Percentiles rank a stretch among this genome's conserved stretches.
These are phyloP conservation scores for Halcyon chelicuti DNA, from an alignment of 2,797 vertebrate genomes.

Conservation along the genomic window DNA sequence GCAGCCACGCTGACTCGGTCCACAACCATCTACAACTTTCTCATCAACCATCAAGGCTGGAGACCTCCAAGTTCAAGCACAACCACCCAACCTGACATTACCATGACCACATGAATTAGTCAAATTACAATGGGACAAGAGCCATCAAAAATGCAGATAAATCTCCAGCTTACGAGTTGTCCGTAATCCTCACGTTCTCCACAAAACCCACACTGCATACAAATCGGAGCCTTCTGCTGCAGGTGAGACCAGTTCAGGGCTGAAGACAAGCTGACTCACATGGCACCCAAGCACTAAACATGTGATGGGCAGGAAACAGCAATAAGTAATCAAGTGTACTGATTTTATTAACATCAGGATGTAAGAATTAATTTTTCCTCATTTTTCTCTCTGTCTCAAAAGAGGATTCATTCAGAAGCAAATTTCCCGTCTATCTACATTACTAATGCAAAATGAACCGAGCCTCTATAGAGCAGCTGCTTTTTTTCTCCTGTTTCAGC, in stretches of 20 bases:
- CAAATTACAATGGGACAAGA: neutral
- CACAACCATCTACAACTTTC: neutral
- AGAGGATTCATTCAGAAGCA: neutral
- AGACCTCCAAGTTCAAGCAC: too few relatives aligned
- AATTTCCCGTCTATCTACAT: neutral
- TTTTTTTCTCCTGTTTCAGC: neutral
- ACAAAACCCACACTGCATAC: neutral
- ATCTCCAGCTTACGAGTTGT: neutral
- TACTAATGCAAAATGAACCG: neutral
- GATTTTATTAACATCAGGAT: neutral
- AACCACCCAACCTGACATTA: too few relatives aligned
- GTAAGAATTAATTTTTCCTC: neutral
- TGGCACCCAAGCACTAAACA: neutral
- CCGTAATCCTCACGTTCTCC: neutral
- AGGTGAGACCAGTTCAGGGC: neutral
- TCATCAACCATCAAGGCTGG: neutral
- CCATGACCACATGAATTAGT: neutral
- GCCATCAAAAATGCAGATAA: neutral
- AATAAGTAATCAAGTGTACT: neutral
- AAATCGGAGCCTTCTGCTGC: neutral
- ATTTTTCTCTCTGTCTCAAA: neutral
- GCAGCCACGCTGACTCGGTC: neutral
- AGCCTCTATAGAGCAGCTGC: neutral
- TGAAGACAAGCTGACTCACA: neutral
- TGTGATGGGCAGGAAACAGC: neutral